phyloP scores from a whole-genome alignment of 2,113 vertebrate genomes.

The Meleagris gallopavo region DNA sequence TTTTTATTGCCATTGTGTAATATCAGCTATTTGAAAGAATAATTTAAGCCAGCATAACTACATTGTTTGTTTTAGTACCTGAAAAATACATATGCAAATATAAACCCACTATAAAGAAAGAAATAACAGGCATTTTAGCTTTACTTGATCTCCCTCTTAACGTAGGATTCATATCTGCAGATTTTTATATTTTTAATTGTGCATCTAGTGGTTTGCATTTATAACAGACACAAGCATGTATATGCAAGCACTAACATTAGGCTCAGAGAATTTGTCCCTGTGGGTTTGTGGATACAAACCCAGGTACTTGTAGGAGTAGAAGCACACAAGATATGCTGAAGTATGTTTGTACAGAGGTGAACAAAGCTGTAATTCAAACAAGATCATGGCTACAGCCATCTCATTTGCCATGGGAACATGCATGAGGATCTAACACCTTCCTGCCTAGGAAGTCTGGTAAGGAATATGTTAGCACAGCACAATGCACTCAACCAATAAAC shows the following conservation, averaged over 20 bases:
- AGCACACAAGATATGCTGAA: neutral
- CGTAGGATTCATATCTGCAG: neutral
- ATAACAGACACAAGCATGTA: neutral
- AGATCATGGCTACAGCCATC: neutral
- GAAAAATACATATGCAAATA: neutral
- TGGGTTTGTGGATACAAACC: neutral
- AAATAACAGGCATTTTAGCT: neutral
- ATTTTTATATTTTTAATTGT: neutral
- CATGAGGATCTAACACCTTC: accelerated
- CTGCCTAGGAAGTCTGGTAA: neutral
- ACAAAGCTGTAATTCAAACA: accelerated
- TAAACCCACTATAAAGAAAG: neutral
- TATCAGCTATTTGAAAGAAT: neutral
- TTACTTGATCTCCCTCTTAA: neutral
- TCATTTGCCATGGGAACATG: accelerated
- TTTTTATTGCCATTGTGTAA: neutral
- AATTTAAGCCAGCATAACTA: neutral
- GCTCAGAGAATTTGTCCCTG: neutral
- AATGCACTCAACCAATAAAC: neutral
- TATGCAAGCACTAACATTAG: neutral
- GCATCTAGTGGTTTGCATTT: neutral
- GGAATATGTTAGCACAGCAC: neutral
- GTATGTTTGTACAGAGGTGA: neutral
- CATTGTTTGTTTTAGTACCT: neutral
- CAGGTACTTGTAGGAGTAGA: neutral